Evolutionary conservation across 2,888 invertebrate species (phyloP).

Genomic region (Rapana venosa): DNA sequence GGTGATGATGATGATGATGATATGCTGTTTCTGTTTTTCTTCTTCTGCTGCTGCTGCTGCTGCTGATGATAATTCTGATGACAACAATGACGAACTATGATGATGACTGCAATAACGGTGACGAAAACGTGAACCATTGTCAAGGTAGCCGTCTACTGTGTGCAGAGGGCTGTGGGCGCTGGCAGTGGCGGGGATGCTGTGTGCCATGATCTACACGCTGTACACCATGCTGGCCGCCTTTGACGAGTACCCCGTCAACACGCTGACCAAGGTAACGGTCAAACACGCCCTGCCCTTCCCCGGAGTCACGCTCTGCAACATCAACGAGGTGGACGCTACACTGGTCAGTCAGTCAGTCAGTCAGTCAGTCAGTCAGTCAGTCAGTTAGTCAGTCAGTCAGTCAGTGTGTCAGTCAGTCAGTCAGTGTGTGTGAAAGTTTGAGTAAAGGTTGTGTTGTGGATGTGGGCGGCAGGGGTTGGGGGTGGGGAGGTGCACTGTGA

Average conservation of each 20-base stretch:
- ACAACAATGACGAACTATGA: background rate
- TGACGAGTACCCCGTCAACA: conserved; percentile 27
- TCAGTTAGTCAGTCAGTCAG: too few species aligned
- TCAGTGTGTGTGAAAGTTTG: too few species aligned
- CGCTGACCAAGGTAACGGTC: conserved; percentile 21
- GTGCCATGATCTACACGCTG: conserved; percentile 21
- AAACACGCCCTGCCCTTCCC: conserved; percentile 17
- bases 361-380: too few species aligned
- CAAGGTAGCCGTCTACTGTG: background rate
- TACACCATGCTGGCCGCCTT: conserved; percentile 1
- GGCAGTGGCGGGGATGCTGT: background rate
- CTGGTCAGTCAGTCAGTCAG: background rate
- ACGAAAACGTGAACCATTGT: background rate
- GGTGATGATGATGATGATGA: too few species aligned
- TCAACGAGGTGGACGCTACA: conserved; percentile 6
- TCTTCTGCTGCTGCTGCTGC: too few species aligned
- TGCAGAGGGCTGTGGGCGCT: background rate
- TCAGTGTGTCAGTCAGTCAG: too few species aligned
- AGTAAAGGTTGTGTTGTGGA: too few species aligned
- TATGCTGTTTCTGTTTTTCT: too few species aligned
- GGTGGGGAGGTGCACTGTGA: background rate
- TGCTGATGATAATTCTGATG: background rate
- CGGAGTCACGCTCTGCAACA: conserved; percentile 12
- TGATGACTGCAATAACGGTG: background rate
- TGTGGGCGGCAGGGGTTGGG: background rate